Percentiles rank a stretch among this genome's conserved stretches.
phyloP scores from a whole-genome alignment of 1,140 invertebrate species.

The Lysiphlebus fabarum region DNA sequence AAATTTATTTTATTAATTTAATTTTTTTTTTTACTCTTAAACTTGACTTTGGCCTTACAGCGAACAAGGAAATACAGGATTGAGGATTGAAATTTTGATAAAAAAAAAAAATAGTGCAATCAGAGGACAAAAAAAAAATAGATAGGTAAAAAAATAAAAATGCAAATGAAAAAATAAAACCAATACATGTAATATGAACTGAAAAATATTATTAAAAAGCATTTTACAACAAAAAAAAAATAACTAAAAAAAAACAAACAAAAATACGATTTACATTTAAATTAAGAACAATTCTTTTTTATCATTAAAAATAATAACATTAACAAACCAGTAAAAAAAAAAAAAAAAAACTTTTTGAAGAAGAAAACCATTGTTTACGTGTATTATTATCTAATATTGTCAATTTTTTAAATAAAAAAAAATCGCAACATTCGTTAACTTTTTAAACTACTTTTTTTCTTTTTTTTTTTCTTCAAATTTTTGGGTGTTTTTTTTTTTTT shows the following conservation, averaged over 20 bases:
- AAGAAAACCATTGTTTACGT: constrained; percentile 22
- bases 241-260: constrained; percentile 55
- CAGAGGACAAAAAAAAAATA: constrained; percentile 9
- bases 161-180: constrained; percentile 38
- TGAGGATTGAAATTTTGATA: not conserved
- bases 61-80: not conserved
- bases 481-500: no score
- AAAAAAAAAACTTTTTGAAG: constrained; percentile 31
- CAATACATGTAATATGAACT: constrained; percentile 52
- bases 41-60: not conserved
- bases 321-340: constrained; percentile 51
- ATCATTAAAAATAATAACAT: constrained; percentile 56
- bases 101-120: not conserved
- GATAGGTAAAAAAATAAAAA: constrained; percentile 31
- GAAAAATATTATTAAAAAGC: constrained; percentile 59
- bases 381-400: constrained; percentile 1
- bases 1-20: no score
- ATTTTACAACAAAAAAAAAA: constrained; percentile 59
- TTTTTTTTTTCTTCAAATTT: not conserved
- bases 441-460: constrained; percentile 2
- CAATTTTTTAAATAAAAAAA: constrained; percentile 1
- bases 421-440: not conserved
- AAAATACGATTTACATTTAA: constrained; percentile 58
- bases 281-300: constrained; percentile 57
- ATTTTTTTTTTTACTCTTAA: no score